Evolutionary conservation across 1,140 invertebrate genomes (phyloP).

Genomic region (Stenopsyche tienmushanensis): DNA sequence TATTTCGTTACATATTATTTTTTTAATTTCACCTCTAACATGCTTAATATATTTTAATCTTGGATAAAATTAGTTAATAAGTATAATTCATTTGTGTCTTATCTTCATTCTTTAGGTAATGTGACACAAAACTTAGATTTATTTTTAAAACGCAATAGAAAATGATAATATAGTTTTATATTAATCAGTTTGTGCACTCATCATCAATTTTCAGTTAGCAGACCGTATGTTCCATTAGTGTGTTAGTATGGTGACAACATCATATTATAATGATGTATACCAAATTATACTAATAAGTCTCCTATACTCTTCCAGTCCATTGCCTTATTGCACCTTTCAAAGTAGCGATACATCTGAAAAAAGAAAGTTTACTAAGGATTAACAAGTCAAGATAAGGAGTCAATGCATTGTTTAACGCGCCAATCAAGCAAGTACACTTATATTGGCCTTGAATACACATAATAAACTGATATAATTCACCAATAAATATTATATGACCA

Average conservation of each 20-base stretch:
- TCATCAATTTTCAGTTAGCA: constrained; percentile 19
- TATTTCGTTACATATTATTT: constrained; percentile 37
- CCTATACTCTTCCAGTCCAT: constrained; percentile 28
- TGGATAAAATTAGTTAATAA: constrained; percentile 39
- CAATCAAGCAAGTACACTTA: no score
- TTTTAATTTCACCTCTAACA: constrained; percentile 38
- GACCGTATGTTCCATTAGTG: constrained; percentile 35
- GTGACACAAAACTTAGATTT: constrained; percentile 30
- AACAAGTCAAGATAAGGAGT: no score
- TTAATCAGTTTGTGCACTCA: constrained; percentile 40
- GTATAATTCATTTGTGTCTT: neutral
- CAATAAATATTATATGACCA: no score
- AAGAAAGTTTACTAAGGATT: no score
- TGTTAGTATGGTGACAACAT: constrained; percentile 25
- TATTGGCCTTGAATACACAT: no score
- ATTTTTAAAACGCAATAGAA: constrained; percentile 33
- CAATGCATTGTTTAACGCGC: no score
- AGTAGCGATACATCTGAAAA: constrained; percentile 40
- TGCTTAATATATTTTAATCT: constrained; percentile 36
- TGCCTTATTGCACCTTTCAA: constrained; percentile 22
- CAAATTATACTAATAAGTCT: constrained; percentile 37
- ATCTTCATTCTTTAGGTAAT: neutral
- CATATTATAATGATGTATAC: constrained; percentile 7
- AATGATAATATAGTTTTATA: constrained; percentile 33
- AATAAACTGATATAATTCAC: no score